Evolutionary conservation across 2,888 invertebrate genomes (phyloP), one percentile per base, ranked within the genome.

Genomic region (Heliconius ethilla): DNA sequence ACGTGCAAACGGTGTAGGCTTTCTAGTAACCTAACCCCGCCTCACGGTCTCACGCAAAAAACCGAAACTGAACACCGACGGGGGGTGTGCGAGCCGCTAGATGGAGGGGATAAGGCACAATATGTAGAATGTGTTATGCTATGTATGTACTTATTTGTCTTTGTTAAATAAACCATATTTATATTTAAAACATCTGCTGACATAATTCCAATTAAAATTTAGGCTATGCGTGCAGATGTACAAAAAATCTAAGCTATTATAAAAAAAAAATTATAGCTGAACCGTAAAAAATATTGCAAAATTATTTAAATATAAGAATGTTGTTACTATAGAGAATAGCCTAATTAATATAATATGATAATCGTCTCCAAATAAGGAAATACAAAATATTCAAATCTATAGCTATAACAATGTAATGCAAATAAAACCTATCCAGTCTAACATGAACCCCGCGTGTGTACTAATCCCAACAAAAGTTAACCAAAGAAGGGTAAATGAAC

Each of bases 351-450:
- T 92, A 33, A 86, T 18, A 72, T 15, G 89, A 89, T 91, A 93
- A 92, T 92, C 90, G 88, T 82, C 86, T 86, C 86, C 88, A 92
- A 90, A 91, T 92, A 92, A 90, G 89, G 88, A 83, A 86, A 87
- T 86, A 93, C 91, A 94, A 93, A 93, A 92, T 92, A 89, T 92
- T 90, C 87, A 90, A 89, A 85, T 90, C 92, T 91, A 93, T 93
- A 93, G 90, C 92, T 93, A 91, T 89, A 92, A 93, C 90, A 94
- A 93, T 92, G 92, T 92, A 91, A 89, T 87, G 89, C 91, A 90
- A 91, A 91, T 91, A 89, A 89, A 90, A 91, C 92, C 93, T 92
- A 93, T 87, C 93, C 92, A 89, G 76, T 77, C 63, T 86, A 86
- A 82, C 29, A 66, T 83, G 92, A 87, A 75, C 93, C 85, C 75